Conservation (phyloP, 2,888 invertebrate species). For the Reticulitermes lucifugus region DNA sequence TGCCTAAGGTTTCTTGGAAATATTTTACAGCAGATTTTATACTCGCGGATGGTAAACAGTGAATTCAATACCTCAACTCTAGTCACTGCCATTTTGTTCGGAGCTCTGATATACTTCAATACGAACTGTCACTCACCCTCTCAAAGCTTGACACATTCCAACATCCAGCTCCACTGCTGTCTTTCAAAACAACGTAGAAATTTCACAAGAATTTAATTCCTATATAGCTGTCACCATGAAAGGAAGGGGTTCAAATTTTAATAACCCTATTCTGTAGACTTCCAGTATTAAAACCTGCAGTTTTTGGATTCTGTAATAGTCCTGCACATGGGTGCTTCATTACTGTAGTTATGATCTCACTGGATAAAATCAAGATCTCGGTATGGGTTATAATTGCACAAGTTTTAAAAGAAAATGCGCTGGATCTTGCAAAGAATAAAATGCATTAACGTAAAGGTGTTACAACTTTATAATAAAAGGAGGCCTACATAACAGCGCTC, state of each 20-base stretch:
- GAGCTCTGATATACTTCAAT: not conserved
- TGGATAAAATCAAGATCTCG: not conserved
- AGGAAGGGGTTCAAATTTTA: constrained; percentile 3
- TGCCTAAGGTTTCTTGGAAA: not conserved
- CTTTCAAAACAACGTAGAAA: not conserved
- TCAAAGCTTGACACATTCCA: not conserved
- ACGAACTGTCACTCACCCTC: not conserved
- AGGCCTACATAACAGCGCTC: no score
- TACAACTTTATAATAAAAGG: no score
- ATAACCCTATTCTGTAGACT: not conserved
- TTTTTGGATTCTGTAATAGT: not conserved
- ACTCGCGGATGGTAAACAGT: not conserved
- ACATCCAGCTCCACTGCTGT: not conserved
- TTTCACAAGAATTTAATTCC: constrained; percentile 12
- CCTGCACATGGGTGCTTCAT: not conserved
- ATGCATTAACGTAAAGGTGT: no score
- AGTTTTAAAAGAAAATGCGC: not conserved
- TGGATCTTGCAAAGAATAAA: no score
- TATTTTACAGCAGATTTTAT: not conserved
- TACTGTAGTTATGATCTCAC: not conserved
- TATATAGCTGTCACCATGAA: constrained; percentile 20
- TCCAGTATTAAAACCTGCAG: not conserved
- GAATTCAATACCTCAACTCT: constrained; percentile 8
- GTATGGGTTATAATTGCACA: not conserved
- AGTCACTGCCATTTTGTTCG: constrained; percentile 26